phyloP scores from a whole-genome alignment of 2,888 invertebrate species.

The Busseola fusca region DNA sequence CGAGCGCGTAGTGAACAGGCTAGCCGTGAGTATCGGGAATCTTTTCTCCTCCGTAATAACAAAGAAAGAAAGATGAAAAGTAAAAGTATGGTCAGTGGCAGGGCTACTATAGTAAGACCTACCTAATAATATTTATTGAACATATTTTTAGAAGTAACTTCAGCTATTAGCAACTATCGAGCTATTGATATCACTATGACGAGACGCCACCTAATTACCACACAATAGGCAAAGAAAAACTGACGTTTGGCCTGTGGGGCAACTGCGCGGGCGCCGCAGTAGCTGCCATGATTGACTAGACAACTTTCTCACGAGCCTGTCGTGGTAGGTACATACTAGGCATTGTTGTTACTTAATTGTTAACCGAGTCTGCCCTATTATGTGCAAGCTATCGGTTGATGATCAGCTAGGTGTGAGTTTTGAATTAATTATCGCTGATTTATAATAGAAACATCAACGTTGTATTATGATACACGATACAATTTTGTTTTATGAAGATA shows the following conservation, averaged over 20 bases:
- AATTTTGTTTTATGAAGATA: too few relatives aligned
- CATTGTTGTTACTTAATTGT: constrained; percentile 50
- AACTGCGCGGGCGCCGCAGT: constrained; percentile 15
- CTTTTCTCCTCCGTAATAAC: not conserved
- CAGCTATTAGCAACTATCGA: constrained; percentile 3
- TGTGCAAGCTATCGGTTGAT: constrained; percentile 15
- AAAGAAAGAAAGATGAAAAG: not conserved
- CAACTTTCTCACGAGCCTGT: constrained; percentile 55
- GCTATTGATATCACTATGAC: constrained; percentile 30
- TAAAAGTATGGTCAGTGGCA: not conserved
- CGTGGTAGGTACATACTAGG: constrained; percentile 8
- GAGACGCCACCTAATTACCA: constrained; percentile 63
- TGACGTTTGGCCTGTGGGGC: constrained; percentile 43
- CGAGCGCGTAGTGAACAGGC: not conserved
- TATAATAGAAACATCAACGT: not conserved
- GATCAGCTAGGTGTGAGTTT: constrained; percentile 15
- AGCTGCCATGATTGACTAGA: constrained; percentile 14
- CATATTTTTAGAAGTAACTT: constrained; percentile 6
- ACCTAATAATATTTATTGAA: not conserved
- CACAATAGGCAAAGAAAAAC: constrained; percentile 66
- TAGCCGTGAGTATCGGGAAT: not conserved
- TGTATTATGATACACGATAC: not conserved
- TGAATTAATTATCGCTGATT: constrained; percentile 18
- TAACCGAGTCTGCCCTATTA: constrained; percentile 37
- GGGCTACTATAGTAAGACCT: not conserved